Percentiles rank a stretch among this genome's conserved stretches.
These are phyloP conservation scores for Drosophila auraria DNA, from an alignment of 1,140 invertebrate species.

Conservation along the genomic window DNA sequence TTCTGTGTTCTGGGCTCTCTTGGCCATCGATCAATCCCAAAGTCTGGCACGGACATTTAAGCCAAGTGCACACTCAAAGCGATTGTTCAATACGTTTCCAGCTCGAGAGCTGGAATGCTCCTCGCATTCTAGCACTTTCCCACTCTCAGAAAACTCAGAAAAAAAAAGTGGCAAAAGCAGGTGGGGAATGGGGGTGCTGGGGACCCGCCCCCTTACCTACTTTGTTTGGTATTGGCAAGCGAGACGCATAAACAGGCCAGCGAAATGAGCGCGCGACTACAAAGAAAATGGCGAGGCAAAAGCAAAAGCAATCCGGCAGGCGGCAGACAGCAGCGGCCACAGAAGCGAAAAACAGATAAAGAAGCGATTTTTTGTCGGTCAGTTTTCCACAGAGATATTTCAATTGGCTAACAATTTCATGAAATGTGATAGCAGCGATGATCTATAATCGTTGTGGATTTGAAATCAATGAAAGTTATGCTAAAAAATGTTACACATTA, in stretches of 20 bases:
- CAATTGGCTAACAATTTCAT: conserved; percentile 3
- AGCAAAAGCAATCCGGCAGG: conserved; percentile 1
- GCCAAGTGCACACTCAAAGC: conserved; percentile 35
- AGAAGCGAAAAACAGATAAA: conserved; percentile 1
- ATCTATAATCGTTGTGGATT: no score
- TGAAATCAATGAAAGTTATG: neutral
- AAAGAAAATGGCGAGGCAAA: conserved; percentile 3
- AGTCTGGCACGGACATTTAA: conserved; percentile 34
- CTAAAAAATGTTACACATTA: neutral
- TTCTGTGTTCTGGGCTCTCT: neutral
- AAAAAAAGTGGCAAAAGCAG: neutral
- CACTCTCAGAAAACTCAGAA: neutral
- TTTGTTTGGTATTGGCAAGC: conserved; percentile 28
- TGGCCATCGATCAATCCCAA: conserved; percentile 37
- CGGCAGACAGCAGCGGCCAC: neutral
- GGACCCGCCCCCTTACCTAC: conserved; percentile 1
- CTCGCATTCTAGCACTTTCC: conserved; percentile 14
- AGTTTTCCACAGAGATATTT: neutral
- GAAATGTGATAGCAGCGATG: neutral
- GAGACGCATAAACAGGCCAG: conserved; percentile 30
- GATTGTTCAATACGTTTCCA: conserved; percentile 32
- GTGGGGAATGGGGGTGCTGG: neutral
- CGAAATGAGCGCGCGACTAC: conserved; percentile 21
- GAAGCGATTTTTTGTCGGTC: neutral
- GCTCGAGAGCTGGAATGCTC: conserved; percentile 5